Conservation (phyloP, 2,113 vertebrate genomes). For the Arothron firmamentum region DNA sequence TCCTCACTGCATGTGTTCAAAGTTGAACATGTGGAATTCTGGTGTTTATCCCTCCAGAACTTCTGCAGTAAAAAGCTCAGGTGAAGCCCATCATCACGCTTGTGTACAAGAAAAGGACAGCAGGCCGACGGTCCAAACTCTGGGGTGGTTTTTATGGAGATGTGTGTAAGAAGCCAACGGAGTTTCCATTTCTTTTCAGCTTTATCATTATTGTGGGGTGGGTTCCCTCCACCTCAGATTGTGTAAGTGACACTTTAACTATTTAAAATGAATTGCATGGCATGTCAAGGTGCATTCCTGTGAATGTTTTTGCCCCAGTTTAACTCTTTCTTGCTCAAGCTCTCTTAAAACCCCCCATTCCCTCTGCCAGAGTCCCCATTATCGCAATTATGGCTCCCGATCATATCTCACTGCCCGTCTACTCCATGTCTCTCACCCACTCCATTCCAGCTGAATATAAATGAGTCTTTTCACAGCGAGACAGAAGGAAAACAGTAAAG, state of each 20-base stretch:
- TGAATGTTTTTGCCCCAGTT: constrained; percentile 36
- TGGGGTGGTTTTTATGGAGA: constrained; percentile 25
- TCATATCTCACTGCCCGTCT: constrained; percentile 57
- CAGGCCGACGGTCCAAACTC: constrained; percentile 34
- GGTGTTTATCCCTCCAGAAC: neutral
- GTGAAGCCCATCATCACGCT: constrained; percentile 7
- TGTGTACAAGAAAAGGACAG: constrained; percentile 12
- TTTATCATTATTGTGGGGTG: constrained; percentile 26
- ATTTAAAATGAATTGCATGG: constrained; percentile 52
- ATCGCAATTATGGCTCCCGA: constrained; percentile 40
- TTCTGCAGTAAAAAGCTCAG: neutral
- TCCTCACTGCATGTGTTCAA: constrained; percentile 19
- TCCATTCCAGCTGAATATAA: constrained; percentile 71
- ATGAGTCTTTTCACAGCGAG: constrained; percentile 75
- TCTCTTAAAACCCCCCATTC: constrained; percentile 26
- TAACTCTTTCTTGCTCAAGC: constrained; percentile 36
- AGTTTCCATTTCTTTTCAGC: constrained; percentile 23
- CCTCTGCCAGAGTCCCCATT: constrained; percentile 27
- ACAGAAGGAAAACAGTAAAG: constrained; percentile 66
- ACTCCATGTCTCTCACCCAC: constrained; percentile 57
- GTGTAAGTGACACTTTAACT: constrained; percentile 62
- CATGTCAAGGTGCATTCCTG: constrained; percentile 61
- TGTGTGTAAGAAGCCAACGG: neutral
- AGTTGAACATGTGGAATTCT: constrained; percentile 8
- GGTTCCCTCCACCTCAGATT: constrained; percentile 20